Base-by-base conservation (phyloP, 2,113 vertebrate species). In the Lethenteron camtschaticum region DNA sequence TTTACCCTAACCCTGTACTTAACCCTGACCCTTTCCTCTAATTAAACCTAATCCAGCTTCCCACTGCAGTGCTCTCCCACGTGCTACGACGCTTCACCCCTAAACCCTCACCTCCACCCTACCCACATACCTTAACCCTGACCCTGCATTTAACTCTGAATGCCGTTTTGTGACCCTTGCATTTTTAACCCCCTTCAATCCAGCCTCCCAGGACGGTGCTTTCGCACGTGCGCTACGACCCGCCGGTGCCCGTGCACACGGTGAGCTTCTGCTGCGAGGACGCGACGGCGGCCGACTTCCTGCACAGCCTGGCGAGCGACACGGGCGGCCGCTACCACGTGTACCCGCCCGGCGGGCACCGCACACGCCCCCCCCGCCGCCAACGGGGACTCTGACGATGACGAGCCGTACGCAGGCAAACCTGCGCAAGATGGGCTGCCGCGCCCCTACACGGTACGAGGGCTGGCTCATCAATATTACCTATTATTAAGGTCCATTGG, bases 241-340 rank as follows among this genome's bases (percentile, higher is more conserved):
- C 70, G 66, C 79, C 74, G 68, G 76, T 85, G 72, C 85, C 85
- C 12, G 71, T 87, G 68, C 82, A 83, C 57, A 79, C 82, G 24
- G 75, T 85, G 57, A 84, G 84, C 70, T 85, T 86, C 74, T 83
- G 79, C 77, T 86, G 83, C 73, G 76, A 82, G 55, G 83, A 86
- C 70, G 74, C 12, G 11, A 75, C 77, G 75, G 84, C 83, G 7
- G 83, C 84, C 71, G 73, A 55, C 69, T 86, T 86, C 74, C 75
- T 87, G 71, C 75, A 76, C 74, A 74, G 80, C 7, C 76, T 87
- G 3, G 79, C 84, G 71, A 75, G 73, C 71, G 70, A 76, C 76
- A 83, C 85, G 13, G 78, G 78, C 55, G 85, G 84, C 68, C 72
- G 76, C 1, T 85, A 83, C 75, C 82, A 77, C 69, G 78, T 77